These are phyloP conservation scores for Heliconius cydno DNA, from an alignment of 2,888 invertebrate species.

Conservation along the genomic window DNA sequence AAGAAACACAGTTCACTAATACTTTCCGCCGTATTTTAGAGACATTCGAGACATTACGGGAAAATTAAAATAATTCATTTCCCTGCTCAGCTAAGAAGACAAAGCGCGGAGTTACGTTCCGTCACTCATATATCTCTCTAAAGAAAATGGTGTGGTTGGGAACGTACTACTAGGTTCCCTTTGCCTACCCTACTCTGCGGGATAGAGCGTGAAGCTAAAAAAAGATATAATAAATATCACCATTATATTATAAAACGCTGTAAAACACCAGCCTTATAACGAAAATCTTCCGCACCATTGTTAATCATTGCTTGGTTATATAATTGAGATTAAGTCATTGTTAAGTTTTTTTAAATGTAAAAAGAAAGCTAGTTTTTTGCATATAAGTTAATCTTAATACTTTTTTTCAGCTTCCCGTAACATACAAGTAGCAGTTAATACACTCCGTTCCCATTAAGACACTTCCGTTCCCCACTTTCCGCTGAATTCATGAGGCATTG, in stretches of 20 bases:
- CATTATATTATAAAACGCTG: background rate
- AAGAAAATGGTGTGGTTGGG: background rate
- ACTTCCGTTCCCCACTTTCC: background rate
- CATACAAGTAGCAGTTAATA: no score
- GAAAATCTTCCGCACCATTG: slow-evolving; percentile 29
- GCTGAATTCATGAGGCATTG: no score
- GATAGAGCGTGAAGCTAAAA: background rate
- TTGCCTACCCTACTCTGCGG: background rate
- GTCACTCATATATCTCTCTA: no score
- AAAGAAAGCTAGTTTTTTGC: slow-evolving; percentile 16
- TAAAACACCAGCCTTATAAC: background rate
- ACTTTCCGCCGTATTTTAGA: background rate
- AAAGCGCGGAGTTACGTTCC: background rate
- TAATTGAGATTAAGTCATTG: slow-evolving; percentile 24
- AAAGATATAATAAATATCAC: background rate
- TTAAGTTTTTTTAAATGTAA: background rate
- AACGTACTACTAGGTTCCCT: background rate
- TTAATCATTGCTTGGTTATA: slow-evolving; percentile 15
- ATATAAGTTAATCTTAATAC: background rate
- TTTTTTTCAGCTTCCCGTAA: no score
- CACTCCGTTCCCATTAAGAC: no score
- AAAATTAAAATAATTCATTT: background rate
- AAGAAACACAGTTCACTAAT: background rate
- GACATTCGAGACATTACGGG: background rate
- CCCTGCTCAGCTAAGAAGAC: background rate